A percentile compares a stretch with the other conserved stretches of the same genome.
phyloP scores from a whole-genome alignment of 2,888 invertebrate genomes.

The Thera britannica region DNA sequence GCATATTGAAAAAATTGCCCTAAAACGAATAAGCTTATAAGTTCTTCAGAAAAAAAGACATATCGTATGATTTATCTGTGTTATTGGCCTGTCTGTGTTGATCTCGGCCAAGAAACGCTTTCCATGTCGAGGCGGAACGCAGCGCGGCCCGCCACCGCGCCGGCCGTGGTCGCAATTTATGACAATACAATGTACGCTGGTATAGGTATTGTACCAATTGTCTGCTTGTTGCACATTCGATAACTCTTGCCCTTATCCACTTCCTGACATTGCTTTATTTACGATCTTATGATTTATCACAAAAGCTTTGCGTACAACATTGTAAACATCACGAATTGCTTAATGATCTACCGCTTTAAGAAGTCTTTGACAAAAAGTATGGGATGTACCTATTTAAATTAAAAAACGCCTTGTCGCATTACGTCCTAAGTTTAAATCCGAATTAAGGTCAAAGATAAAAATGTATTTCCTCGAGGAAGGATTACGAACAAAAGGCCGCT shows the following conservation, averaged over 20 bases:
- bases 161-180: conserved; percentile 59
- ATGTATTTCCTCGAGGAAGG: conserved; percentile 67
- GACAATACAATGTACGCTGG: conserved; percentile 36
- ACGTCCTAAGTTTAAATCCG: conserved; percentile 54
- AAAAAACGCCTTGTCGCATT: conserved; percentile 50
- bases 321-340: conserved; percentile 48
- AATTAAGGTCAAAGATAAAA: conserved; percentile 59
- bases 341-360: conserved; percentile 44
- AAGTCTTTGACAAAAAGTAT: conserved; percentile 31
- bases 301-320: conserved; percentile 40
- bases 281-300: conserved; percentile 37
- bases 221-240: conserved; percentile 41
- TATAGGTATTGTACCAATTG: conserved; percentile 38
- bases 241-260: conserved; percentile 41
- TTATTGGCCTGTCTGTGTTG: conserved; percentile 54
- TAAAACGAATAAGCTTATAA: neutral
- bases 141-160: conserved; percentile 24
- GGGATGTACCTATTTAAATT: conserved; percentile 43
- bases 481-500: conserved; percentile 64
- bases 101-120: conserved; percentile 71
- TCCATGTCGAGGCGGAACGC: conserved; percentile 73
- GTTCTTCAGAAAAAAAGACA: conserved; percentile 52
- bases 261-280: conserved; percentile 41
- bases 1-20: neutral
- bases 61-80: conserved; percentile 48